Evolutionary conservation across 2,797 vertebrate genomes (phyloP).

Genomic region (Tachyglossus aculeatus): DNA sequence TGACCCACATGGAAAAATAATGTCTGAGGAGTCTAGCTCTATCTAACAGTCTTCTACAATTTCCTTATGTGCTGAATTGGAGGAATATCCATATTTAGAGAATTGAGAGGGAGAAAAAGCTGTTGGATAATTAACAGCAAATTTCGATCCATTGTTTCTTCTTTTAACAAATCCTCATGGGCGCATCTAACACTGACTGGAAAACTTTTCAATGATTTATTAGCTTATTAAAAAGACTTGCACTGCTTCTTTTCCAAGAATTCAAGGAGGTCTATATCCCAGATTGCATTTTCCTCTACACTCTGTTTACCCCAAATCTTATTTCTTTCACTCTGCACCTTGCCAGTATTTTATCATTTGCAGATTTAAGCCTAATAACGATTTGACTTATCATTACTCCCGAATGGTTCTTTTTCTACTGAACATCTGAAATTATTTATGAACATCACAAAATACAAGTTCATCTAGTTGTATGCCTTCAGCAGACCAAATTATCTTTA

Average conservation of each 20-base stretch:
- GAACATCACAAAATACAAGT: background rate
- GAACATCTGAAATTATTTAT: background rate
- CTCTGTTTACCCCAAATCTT: background rate
- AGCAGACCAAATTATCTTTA: background rate
- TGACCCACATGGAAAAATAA: too few species aligned
- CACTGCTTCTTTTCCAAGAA: background rate
- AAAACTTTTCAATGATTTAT: background rate
- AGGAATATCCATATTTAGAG: too few species aligned
- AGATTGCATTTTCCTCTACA: background rate
- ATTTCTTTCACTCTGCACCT: background rate
- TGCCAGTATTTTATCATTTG: background rate
- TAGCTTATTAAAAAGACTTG: background rate
- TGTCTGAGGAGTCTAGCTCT: too few species aligned
- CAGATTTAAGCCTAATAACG: background rate
- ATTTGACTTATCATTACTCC: background rate
- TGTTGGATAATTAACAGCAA: background rate
- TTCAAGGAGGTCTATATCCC: background rate
- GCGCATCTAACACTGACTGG: background rate
- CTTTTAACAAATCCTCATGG: background rate
- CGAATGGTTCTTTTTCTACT: background rate
- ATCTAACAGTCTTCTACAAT: too few species aligned
- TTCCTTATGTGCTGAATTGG: too few species aligned
- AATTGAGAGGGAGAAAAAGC: too few species aligned
- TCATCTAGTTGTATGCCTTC: background rate
- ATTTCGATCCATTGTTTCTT: background rate